These are phyloP conservation scores for Protaetia brevitarsis DNA, from an alignment of 1,140 invertebrate species.

Conservation along the genomic window DNA sequence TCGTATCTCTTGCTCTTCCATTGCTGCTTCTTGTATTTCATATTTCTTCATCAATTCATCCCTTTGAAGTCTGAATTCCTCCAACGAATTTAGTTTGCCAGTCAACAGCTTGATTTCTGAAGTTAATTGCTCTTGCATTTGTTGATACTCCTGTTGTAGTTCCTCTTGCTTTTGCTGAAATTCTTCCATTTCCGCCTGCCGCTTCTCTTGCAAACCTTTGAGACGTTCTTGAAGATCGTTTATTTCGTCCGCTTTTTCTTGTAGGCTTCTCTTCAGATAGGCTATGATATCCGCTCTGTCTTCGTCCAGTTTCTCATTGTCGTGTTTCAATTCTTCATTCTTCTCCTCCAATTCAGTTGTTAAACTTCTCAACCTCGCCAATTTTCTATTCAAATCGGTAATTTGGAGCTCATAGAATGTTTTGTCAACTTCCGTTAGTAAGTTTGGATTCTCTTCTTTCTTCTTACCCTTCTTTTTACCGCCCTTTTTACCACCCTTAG, in stretches of 20 bases:
- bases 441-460: conserved; percentile 35
- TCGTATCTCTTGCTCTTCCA: conserved; percentile 69
- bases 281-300: conserved; percentile 79
- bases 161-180: conserved; percentile 57
- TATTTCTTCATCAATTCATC: conserved; percentile 81
- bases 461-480: conserved; percentile 37
- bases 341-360: conserved; percentile 71
- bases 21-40: conserved; percentile 71
- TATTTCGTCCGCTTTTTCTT: conserved; percentile 71
- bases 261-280: conserved; percentile 72
- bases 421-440: conserved; percentile 51
- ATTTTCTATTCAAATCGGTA: conserved; percentile 72
- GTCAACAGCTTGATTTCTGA: conserved; percentile 81
- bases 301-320: conserved; percentile 70
- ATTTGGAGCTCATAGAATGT: conserved; percentile 80
- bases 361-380: conserved; percentile 65
- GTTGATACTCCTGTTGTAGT: conserved; percentile 68
- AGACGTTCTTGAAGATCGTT: conserved; percentile 73
- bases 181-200: conserved; percentile 61
- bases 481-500: conserved; percentile 48
- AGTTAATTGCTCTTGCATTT: conserved; percentile 78
- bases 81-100: conserved; percentile 81
- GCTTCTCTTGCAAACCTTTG: conserved; percentile 64
- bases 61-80: conserved; percentile 81
- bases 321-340: conserved; percentile 62